Conservation (phyloP, 2,888 invertebrate species). For the Cinara cedri region DNA sequence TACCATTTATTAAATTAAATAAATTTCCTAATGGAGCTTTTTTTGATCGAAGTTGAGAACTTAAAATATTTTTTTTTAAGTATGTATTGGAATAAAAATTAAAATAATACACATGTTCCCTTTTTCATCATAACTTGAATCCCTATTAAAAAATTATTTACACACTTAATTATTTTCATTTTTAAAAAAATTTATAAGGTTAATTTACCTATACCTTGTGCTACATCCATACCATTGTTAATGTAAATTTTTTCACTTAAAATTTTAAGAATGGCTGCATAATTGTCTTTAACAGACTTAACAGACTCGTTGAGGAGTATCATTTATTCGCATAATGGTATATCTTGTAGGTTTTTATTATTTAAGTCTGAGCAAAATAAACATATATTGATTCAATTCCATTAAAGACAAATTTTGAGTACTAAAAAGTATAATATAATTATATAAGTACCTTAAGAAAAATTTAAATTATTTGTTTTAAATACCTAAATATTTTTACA, state of each 20-base stretch:
- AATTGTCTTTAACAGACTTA: conserved; percentile 24
- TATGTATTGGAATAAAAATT: not conserved
- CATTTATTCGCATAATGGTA: not conserved
- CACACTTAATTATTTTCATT: not conserved
- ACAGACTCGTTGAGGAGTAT: not conserved
- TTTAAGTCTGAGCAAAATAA: conserved; percentile 16
- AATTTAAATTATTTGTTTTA: conserved; percentile 12
- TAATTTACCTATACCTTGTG: too few relatives aligned
- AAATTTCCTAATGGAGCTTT: conserved; percentile 1
- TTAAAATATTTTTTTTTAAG: conserved; percentile 2
- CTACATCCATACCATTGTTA: not conserved
- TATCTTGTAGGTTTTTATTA: too few relatives aligned
- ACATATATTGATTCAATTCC: conserved; percentile 14
- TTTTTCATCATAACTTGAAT: too few relatives aligned
- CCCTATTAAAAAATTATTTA: too few relatives aligned
- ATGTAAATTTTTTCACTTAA: conserved; percentile 9
- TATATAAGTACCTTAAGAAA: conserved; percentile 9
- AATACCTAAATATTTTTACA: conserved; percentile 31
- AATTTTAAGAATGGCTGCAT: conserved; percentile 1
- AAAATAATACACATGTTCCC: too few relatives aligned
- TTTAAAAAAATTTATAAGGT: not conserved
- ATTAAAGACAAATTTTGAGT: conserved; percentile 2
- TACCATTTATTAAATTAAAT: too few relatives aligned
- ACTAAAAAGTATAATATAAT: conserved; percentile 20
- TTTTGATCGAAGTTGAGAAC: conserved; percentile 3